A percentile compares a stretch with the other conserved stretches of the same genome.
Conservation (phyloP, 2,113 vertebrate species). For the Mobula hypostoma region DNA sequence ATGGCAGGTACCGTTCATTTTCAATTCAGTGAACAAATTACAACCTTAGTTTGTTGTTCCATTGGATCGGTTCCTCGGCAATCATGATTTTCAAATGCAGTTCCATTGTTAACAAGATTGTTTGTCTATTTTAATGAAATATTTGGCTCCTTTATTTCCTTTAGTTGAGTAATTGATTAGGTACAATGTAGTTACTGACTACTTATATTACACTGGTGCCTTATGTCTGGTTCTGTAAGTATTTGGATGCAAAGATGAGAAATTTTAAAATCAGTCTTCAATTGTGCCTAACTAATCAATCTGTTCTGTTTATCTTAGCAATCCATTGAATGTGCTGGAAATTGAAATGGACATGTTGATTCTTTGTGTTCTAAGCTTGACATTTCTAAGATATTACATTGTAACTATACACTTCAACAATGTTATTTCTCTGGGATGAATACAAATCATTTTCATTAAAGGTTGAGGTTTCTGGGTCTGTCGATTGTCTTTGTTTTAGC, state of each 20-base stretch:
- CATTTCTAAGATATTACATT: not conserved
- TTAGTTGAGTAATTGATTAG: not conserved
- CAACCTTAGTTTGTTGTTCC: not conserved
- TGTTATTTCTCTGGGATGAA: not conserved
- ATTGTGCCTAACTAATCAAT: not conserved
- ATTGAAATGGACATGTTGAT: not conserved
- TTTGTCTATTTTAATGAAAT: not conserved
- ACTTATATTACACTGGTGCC: not conserved
- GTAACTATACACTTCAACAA: not conserved
- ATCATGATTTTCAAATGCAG: not conserved
- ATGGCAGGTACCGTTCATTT: not conserved
- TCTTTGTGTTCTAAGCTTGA: not conserved
- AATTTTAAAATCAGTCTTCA: not conserved
- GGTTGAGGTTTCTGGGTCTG: not conserved
- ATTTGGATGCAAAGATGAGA: not conserved
- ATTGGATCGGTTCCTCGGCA: not conserved
- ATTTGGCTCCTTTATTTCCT: not conserved
- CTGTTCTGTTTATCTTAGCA: not conserved
- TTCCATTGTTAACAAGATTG: not conserved
- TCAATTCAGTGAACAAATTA: not conserved
- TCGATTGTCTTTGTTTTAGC: not conserved
- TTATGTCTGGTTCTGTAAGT: not conserved
- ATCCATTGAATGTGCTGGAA: not conserved
- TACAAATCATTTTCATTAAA: not conserved
- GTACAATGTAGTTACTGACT: not conserved